Evolutionary conservation across 2,797 vertebrate genomes (phyloP).

Genomic region (Arremon brunneinucha): DNA sequence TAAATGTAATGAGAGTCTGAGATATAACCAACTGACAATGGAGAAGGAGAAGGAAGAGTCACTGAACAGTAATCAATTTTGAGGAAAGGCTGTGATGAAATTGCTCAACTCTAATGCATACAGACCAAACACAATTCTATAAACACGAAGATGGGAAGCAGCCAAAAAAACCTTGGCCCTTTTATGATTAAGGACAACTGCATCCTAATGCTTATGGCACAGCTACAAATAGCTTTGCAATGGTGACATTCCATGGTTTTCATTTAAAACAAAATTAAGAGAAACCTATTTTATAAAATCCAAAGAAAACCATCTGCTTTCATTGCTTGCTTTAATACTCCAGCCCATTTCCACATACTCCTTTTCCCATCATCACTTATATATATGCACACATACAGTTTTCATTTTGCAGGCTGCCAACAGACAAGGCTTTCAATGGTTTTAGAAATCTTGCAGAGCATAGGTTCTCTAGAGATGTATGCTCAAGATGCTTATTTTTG

Average conservation of each 20-base stretch:
- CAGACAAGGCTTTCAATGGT: neutral
- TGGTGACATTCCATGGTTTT: neutral
- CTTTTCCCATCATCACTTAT: neutral
- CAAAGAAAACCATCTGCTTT: conserved; percentile 28
- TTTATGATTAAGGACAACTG: conserved; percentile 8
- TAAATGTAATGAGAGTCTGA: conserved; percentile 45
- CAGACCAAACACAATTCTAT: neutral
- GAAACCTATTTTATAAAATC: conserved; percentile 60
- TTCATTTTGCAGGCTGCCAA: neutral
- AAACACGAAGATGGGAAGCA: conserved; percentile 7
- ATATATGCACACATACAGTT: neutral
- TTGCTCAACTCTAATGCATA: neutral
- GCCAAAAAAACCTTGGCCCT: neutral
- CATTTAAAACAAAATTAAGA: conserved; percentile 44
- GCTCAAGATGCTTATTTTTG: neutral
- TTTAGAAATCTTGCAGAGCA: neutral
- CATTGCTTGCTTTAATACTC: conserved; percentile 31
- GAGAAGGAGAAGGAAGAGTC: neutral
- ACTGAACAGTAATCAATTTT: neutral
- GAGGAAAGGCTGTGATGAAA: conserved; percentile 25
- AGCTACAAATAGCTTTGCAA: conserved; percentile 30
- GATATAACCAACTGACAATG: conserved; percentile 6
- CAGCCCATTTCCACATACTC: neutral
- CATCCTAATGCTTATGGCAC: neutral
- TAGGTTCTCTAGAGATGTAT: neutral